Percentiles rank a stretch among this genome's conserved stretches.
Conservation (phyloP, 1,140 invertebrate species). For the Microplitis mediator region DNA sequence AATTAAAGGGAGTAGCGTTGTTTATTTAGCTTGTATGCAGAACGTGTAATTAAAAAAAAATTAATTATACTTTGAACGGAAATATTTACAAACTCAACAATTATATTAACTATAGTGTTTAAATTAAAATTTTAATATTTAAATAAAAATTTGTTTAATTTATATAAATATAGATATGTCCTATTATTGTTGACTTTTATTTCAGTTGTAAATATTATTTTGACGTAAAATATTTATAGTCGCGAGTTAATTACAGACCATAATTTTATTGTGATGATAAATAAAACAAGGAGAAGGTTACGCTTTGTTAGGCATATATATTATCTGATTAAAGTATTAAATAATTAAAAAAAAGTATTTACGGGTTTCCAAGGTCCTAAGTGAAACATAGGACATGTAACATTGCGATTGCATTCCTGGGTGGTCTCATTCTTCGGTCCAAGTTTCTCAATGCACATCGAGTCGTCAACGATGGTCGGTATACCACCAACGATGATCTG, state of each 20-base stretch:
- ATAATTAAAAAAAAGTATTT: slow-evolving; percentile 46
- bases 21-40: too few species aligned
- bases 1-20: too few species aligned
- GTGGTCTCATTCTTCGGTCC: slow-evolving; percentile 74
- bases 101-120: too few species aligned
- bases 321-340: not conserved
- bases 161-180: too few species aligned
- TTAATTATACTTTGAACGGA: not conserved
- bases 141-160: too few species aligned
- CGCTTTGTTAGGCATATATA: not conserved
- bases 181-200: too few species aligned
- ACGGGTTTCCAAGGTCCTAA: slow-evolving; percentile 85
- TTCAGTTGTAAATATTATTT: too few species aligned
- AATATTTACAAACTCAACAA: not conserved
- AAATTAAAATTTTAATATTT: too few species aligned
- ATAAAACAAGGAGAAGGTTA: too few species aligned
- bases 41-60: too few species aligned
- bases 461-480: slow-evolving; percentile 73
- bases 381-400: slow-evolving; percentile 83
- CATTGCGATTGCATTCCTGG: slow-evolving; percentile 77
- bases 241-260: not conserved
- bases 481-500: slow-evolving; percentile 71
- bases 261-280: not conserved
- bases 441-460: slow-evolving; percentile 70
- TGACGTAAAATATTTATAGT: too few species aligned